Conservation (phyloP, 2,797 vertebrate genomes). For the Platalea minor region DNA sequence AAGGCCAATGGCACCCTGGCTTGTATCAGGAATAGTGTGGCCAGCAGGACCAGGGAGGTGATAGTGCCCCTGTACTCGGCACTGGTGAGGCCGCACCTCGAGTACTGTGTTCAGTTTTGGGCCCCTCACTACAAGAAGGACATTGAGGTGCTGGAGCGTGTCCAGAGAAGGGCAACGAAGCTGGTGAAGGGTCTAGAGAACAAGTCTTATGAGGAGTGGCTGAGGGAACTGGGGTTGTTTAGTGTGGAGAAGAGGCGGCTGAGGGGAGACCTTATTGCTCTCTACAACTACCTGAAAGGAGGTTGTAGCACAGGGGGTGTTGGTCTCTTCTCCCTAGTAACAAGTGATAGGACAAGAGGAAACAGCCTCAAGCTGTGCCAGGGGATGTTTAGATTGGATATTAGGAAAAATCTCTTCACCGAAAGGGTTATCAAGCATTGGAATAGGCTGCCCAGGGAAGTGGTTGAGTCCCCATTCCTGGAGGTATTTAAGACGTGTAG, state of each 20-base stretch:
- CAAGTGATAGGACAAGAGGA: background rate
- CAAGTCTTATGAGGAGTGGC: background rate
- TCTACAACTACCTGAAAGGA: background rate
- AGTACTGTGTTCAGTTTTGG: background rate
- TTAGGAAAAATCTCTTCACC: background rate
- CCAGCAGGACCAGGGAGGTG: background rate
- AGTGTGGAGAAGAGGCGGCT: background rate
- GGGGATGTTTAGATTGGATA: background rate
- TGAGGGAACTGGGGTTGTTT: background rate
- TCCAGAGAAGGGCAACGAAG: accelerated
- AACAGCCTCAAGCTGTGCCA: background rate
- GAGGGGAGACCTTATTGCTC: accelerated
- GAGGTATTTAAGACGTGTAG: accelerated
- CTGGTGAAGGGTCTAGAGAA: background rate
- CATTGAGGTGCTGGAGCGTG: accelerated
- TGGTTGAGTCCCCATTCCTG: background rate
- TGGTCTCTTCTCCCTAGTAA: background rate
- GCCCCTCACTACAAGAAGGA: background rate
- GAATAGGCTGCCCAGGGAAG: background rate
- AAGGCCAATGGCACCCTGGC: background rate
- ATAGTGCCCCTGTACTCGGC: background rate
- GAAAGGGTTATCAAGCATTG: background rate
- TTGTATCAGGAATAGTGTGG: background rate
- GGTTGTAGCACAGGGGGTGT: accelerated
- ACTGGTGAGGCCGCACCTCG: background rate